These are phyloP conservation scores for Lepidurus couesii DNA, from an alignment of 1,140 invertebrate genomes.

Conservation along the genomic window DNA sequence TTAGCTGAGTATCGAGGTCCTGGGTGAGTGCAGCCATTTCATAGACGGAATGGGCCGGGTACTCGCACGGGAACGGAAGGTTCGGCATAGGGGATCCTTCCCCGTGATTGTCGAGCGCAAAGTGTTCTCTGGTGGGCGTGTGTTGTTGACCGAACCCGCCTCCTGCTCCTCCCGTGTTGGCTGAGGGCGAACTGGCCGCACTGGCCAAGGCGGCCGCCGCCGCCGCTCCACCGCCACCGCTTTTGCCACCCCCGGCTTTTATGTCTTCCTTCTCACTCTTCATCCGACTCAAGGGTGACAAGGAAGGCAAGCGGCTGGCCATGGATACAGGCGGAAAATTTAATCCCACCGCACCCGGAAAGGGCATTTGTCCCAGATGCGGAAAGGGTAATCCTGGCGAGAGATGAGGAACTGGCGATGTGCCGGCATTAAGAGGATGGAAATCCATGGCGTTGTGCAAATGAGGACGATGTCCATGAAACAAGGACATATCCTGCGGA, in stretches of 20 bases:
- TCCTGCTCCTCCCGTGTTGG: not conserved
- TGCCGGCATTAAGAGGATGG: not conserved
- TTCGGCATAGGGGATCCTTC: not conserved
- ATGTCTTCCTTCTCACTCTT: not conserved
- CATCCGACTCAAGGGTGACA: not conserved
- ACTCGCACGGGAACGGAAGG: slow-evolving; percentile 3
- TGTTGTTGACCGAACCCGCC: not conserved
- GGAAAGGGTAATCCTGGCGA: slow-evolving; percentile 11
- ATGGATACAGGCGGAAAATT: slow-evolving; percentile 3
- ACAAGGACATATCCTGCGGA: slow-evolving; percentile 21
- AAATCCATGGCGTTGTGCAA: slow-evolving; percentile 18
- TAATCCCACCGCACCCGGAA: not conserved
- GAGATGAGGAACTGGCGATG: slow-evolving; percentile 17
- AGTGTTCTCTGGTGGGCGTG: not conserved
- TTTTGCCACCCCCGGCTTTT: not conserved
- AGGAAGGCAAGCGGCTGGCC: slow-evolving; percentile 9
- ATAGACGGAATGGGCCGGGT: slow-evolving; percentile 74
- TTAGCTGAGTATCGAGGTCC: slow-evolving; percentile 91
- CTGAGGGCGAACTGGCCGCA: not conserved
- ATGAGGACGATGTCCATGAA: slow-evolving; percentile 21
- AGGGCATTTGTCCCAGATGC: slow-evolving; percentile 13
- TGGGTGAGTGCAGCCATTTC: slow-evolving; percentile 95
- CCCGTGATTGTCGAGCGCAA: slow-evolving; percentile 6
- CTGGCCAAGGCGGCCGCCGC: not conserved
- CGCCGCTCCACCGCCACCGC: not conserved